Evolutionary conservation across 1,140 invertebrate genomes (phyloP).

Genomic region (Bathynomus jamesi): DNA sequence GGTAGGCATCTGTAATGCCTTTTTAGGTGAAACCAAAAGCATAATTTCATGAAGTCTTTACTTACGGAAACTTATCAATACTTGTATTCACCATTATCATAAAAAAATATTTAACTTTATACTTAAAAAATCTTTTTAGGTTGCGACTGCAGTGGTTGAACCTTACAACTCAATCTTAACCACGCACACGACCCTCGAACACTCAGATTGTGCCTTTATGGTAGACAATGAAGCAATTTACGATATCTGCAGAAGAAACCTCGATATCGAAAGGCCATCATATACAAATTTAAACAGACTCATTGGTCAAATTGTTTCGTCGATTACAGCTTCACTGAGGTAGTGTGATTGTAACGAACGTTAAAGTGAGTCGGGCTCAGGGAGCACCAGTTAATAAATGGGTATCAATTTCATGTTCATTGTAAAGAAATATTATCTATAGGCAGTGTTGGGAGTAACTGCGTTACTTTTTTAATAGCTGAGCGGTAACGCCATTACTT

Average conservation of each 20-base stretch:
- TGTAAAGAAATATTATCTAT: no score
- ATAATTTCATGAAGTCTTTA: no score
- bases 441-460: no score
- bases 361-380: conserved; percentile 65
- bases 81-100: no score
- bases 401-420: no score
- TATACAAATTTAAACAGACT: conserved; percentile 69
- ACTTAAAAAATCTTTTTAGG: conserved; percentile 64
- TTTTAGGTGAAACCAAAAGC: no score
- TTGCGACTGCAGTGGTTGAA: conserved; percentile 44
- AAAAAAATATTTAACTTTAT: no score
- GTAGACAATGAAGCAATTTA: conserved; percentile 80
- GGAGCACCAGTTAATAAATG: no score
- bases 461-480: no score
- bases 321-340: conserved; percentile 75
- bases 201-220: conserved; percentile 73
- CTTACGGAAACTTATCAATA: no score
- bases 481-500: no score
- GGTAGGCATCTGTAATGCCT: no score
- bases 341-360: conserved; percentile 69
- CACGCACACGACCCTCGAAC: conserved; percentile 41
- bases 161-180: conserved; percentile 40
- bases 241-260: conserved; percentile 77
- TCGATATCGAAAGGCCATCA: conserved; percentile 76
- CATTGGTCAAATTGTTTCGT: conserved; percentile 77